A percentile compares a stretch with the other conserved stretches of the same genome.
Conservation (phyloP, 2,888 invertebrate species). For the Aricia artaxerxes region DNA sequence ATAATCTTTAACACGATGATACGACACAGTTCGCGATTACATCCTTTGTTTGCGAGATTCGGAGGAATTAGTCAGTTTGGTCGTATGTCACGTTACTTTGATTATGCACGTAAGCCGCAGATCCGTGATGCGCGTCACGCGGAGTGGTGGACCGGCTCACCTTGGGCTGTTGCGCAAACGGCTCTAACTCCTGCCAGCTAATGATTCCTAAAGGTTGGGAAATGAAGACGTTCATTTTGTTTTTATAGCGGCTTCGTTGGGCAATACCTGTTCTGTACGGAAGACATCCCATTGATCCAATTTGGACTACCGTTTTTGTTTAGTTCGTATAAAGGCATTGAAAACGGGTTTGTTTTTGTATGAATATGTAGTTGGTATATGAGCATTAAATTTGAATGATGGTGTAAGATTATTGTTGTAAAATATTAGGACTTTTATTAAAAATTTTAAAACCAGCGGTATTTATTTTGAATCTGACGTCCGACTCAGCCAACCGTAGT, state of each 20-base stretch:
- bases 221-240: slow-evolving; percentile 47
- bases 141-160: slow-evolving; percentile 59
- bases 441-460: background rate
- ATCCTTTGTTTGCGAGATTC: slow-evolving; percentile 13
- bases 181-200: slow-evolving; percentile 46
- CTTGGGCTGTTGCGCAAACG: slow-evolving; percentile 67
- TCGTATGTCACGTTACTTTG: slow-evolving; percentile 18
- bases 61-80: background rate
- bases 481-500: slow-evolving; percentile 33
- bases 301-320: background rate
- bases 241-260: slow-evolving; percentile 24
- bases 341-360: background rate
- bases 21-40: background rate
- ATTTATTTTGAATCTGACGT: background rate
- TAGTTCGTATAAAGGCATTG: background rate
- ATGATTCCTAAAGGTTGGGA: slow-evolving; percentile 44
- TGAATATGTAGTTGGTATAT: background rate
- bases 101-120: slow-evolving; percentile 37
- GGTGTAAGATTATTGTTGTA: background rate
- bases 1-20: too few species aligned
- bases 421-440: background rate
- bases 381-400: background rate
- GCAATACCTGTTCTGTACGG: background rate
- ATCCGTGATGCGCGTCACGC: slow-evolving; percentile 42
- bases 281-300: background rate